Percentiles rank a stretch among this genome's conserved stretches.
These are phyloP conservation scores for Atrichornis clamosus DNA, from an alignment of 2,113 vertebrate species.

Conservation along the genomic window DNA sequence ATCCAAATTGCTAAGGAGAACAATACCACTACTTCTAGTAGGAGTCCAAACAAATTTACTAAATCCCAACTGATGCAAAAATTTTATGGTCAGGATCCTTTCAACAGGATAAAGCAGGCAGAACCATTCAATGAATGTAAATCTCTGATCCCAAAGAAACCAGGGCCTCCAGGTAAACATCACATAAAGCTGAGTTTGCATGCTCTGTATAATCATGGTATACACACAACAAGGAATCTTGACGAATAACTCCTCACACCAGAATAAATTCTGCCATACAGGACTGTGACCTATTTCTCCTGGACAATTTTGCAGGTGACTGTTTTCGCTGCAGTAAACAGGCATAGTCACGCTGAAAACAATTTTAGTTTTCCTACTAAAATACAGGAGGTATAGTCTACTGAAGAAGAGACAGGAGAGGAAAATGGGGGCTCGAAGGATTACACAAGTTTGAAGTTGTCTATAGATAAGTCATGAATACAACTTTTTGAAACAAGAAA, in stretches of 20 bases:
- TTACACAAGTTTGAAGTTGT: constrained; percentile 16
- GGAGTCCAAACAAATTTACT: neutral
- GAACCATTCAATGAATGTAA: constrained; percentile 38
- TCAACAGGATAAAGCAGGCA: constrained; percentile 33
- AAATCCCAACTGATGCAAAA: neutral
- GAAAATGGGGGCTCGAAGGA: constrained; percentile 7
- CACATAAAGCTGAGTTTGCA: neutral
- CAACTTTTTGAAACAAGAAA: constrained; percentile 24
- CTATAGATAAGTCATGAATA: constrained; percentile 10
- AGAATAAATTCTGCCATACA: neutral
- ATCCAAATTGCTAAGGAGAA: neutral
- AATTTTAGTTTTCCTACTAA: constrained; percentile 24
- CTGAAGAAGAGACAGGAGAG: constrained; percentile 18
- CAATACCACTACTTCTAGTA: neutral
- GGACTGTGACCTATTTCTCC: neutral
- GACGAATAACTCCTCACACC: neutral
- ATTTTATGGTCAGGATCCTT: constrained; percentile 13
- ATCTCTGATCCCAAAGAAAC: constrained; percentile 40
- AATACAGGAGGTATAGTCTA: constrained; percentile 35
- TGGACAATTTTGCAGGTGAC: constrained; percentile 23
- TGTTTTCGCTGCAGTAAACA: constrained; percentile 2
- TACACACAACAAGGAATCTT: neutral
- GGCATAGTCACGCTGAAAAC: neutral
- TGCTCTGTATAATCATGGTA: neutral
- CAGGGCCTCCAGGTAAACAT: constrained; percentile 5